Conservation (phyloP, 2,888 invertebrate genomes). For the Pseudococcus longispinus region DNA sequence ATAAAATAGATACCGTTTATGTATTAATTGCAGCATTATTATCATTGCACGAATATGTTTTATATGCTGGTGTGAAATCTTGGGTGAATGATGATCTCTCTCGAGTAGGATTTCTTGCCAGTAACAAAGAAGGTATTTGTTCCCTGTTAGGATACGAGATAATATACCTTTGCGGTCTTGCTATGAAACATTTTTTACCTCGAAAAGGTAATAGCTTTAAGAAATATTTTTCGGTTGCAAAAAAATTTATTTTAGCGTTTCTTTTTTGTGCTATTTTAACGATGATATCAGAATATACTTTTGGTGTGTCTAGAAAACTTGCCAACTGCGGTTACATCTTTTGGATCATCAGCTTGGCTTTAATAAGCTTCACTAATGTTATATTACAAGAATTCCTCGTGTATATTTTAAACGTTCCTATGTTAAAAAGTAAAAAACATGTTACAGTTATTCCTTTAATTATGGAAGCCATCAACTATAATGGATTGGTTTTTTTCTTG, state of each 20-base stretch:
- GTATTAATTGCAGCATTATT: slow-evolving; percentile 68
- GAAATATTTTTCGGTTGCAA: slow-evolving; percentile 43
- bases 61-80: slow-evolving; percentile 71
- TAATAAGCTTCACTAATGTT: slow-evolving; percentile 67
- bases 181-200: slow-evolving; percentile 68
- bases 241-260: slow-evolving; percentile 60
- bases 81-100: slow-evolving; percentile 73
- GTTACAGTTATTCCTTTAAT: slow-evolving; percentile 53
- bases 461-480: slow-evolving; percentile 58
- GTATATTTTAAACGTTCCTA: slow-evolving; percentile 61
- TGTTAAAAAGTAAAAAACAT: not conserved
- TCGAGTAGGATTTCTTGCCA: slow-evolving; percentile 72
- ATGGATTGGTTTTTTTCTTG: slow-evolving; percentile 58
- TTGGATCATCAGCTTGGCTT: slow-evolving; percentile 75
- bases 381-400: slow-evolving; percentile 68
- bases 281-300: slow-evolving; percentile 65
- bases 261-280: slow-evolving; percentile 65
- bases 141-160: slow-evolving; percentile 86
- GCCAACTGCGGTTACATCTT: slow-evolving; percentile 83
- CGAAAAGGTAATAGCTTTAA: slow-evolving; percentile 59
- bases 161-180: slow-evolving; percentile 79
- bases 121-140: slow-evolving; percentile 91
- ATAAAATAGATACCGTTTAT: slow-evolving; percentile 65
- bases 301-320: slow-evolving; percentile 77
- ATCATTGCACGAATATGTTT: slow-evolving; percentile 71